Evolutionary conservation across 2,888 invertebrate species (phyloP), one percentile per base, ranked within the genome.

Genomic region (Meiosimyza platycephala): DNA sequence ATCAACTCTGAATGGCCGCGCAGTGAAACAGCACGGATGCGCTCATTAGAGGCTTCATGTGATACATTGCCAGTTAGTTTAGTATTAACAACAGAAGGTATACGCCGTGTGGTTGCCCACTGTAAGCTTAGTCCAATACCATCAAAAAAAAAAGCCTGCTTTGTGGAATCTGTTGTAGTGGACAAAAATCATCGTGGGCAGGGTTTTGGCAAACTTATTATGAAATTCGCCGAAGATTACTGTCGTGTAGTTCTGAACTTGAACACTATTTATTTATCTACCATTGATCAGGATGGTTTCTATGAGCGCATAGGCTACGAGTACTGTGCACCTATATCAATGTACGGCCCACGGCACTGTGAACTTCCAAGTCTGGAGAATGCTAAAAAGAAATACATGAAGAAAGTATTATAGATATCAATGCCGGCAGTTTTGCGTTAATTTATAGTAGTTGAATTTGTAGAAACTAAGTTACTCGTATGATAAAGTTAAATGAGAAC

Each of bases 1-100:
- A 91, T 95, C 77, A 95, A 95, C 85, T 91, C 92, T n/a, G 94
- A 95, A 89, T 95, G 95, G 95, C 93, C 93, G 76, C 90, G 95
- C 80, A 94, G 95, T 82, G 91, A 92, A 85, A 92, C 92, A 52
- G 94, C 94, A 73, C 90, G 95, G 81, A 90, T 95, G 88, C 90
- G 92, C 85, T 93, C 93, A 67, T 87, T 95, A 66, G 90, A 91
- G 84, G 89, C 90, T 54, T 95, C 95, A 0, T 91, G 92, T 82
- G 93, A 95, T 83, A 86, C 88, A 69, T 88, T 94, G 80, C 93
- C 95, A 28, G 92, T 93, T 55, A 93, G 91, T 85, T 88, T 93
- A 80, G 89, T 94, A 79, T 88, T 95, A 75, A 87, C 94, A 72
- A 88, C 90, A 73, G 85, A 86, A 72, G 87, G 88, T 72, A 85